A percentile compares a stretch with the other conserved stretches of the same genome.
Evolutionary conservation across 2,888 invertebrate species (phyloP).

Genomic region (Lapara coniferarum): DNA sequence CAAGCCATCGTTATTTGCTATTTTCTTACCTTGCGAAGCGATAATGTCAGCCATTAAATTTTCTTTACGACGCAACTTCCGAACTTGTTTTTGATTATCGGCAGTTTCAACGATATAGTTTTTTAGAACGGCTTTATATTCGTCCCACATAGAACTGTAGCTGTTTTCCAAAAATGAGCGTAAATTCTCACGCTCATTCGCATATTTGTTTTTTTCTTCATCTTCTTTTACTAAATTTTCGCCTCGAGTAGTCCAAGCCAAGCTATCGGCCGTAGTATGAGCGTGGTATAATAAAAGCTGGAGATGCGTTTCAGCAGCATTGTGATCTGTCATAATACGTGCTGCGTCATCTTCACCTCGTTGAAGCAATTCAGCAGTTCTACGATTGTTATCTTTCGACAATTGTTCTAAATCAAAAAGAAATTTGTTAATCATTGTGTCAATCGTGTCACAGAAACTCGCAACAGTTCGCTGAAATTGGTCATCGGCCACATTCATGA

Average conservation of each 20-base stretch:
- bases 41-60: constrained; percentile 76
- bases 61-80: constrained; percentile 70
- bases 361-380: constrained; percentile 55
- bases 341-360: constrained; percentile 54
- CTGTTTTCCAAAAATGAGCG: constrained; percentile 67
- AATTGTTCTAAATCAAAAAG: constrained; percentile 62
- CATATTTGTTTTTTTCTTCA: constrained; percentile 65
- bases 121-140: constrained; percentile 69
- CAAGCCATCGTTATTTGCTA: constrained; percentile 66
- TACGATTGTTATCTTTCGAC: constrained; percentile 58
- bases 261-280: constrained; percentile 61
- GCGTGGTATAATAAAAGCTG: constrained; percentile 68
- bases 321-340: constrained; percentile 57
- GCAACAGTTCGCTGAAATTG: constrained; percentile 86
- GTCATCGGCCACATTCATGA: constrained; percentile 85
- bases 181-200: constrained; percentile 63
- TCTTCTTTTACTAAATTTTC: constrained; percentile 75
- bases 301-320: constrained; percentile 70
- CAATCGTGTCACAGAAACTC: constrained; percentile 85
- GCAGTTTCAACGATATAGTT: constrained; percentile 66
- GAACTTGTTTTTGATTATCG: constrained; percentile 71
- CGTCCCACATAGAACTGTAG: constrained; percentile 69
- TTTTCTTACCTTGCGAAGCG: constrained; percentile 70
- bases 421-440: constrained; percentile 83
- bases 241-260: constrained; percentile 70